A percentile compares a stretch with the other conserved stretches of the same genome.
phyloP scores from a whole-genome alignment of 2,888 invertebrate species.

The Amphiduros pacificus region DNA sequence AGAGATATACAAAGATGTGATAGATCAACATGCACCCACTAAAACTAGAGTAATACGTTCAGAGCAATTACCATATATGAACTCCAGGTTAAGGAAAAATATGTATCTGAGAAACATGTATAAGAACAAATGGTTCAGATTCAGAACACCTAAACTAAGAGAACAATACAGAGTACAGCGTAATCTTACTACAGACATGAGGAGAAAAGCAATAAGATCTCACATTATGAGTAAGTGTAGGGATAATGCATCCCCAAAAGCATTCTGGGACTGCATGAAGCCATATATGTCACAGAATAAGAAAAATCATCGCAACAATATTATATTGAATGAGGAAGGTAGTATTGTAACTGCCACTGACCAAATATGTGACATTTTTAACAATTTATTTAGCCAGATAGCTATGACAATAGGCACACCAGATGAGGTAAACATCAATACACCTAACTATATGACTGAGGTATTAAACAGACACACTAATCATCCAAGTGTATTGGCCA shows the following conservation, averaged over 20 bases:
- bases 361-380: background rate
- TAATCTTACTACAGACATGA: background rate
- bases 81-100: background rate
- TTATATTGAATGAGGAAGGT: background rate
- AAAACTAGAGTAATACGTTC: background rate
- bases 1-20: background rate
- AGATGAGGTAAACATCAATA: background rate
- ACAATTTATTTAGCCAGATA: background rate
- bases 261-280: background rate
- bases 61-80: background rate
- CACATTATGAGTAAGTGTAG: background rate
- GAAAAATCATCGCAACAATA: no score
- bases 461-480: background rate
- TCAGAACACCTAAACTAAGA: no score
- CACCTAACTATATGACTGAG: background rate
- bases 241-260: background rate
- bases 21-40: background rate
- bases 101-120: background rate
- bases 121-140: background rate
- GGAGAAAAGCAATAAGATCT: background rate
- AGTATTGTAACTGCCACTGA: background rate
- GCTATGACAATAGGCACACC: background rate
- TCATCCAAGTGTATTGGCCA: background rate
- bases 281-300: no score
- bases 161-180: no score